A percentile compares a stretch with the other conserved stretches of the same genome.
Evolutionary conservation across 2,797 vertebrate genomes (phyloP).

Genomic region (Megalops cyprinoides): DNA sequence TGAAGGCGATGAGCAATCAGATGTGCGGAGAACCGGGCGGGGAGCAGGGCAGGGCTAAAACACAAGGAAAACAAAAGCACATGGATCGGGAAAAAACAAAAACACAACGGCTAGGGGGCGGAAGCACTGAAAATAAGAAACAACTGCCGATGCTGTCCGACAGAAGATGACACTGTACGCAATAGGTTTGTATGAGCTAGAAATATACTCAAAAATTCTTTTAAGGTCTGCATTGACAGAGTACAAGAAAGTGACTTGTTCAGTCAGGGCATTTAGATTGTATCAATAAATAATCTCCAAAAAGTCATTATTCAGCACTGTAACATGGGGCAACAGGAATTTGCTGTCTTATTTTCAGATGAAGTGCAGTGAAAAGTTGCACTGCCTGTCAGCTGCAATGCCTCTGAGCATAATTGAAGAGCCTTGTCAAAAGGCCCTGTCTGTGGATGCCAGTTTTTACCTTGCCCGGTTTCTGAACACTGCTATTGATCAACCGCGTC

Average conservation of each 20-base stretch:
- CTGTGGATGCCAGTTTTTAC: slow-evolving; percentile 54
- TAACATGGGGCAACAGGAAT: slow-evolving; percentile 69
- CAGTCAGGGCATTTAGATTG: slow-evolving; percentile 67
- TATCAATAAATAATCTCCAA: slow-evolving; percentile 72
- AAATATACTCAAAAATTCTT: slow-evolving; percentile 20
- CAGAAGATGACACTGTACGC: background rate
- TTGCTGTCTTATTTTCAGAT: slow-evolving; percentile 68
- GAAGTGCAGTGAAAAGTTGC: slow-evolving; percentile 31
- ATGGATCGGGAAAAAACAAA: too few species aligned
- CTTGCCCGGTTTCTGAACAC: background rate
- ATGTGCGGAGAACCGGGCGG: too few species aligned
- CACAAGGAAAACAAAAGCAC: too few species aligned
- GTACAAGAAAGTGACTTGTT: slow-evolving; percentile 64
- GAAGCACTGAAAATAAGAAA: too few species aligned
- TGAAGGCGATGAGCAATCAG: too few species aligned
- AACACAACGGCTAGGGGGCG: too few species aligned
- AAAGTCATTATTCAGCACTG: slow-evolving; percentile 68
- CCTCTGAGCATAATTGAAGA: slow-evolving; percentile 60
- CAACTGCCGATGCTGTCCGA: background rate
- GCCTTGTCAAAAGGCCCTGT: slow-evolving; percentile 56
- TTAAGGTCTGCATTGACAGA: slow-evolving; percentile 34
- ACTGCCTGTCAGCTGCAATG: slow-evolving; percentile 51
- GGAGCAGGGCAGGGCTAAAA: too few species aligned
- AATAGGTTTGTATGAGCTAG: background rate
- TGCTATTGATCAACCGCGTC: background rate